Percentiles rank a stretch among this genome's conserved stretches.
phyloP scores from a whole-genome alignment of 1,140 invertebrate species.

The Akabosia matsudoensis region DNA sequence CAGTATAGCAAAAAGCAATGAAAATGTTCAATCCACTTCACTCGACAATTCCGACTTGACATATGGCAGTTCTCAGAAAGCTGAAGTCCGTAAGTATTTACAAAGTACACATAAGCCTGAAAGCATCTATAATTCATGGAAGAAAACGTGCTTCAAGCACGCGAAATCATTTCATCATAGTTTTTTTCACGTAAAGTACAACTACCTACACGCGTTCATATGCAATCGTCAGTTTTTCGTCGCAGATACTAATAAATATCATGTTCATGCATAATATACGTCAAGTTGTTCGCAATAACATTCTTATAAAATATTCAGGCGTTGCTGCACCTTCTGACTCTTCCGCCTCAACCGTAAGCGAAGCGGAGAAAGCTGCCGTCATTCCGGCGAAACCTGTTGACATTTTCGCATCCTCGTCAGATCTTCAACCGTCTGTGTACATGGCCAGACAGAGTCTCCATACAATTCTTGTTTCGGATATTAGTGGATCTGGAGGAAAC shows the following conservation, averaged over 20 bases:
- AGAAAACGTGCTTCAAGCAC: background rate
- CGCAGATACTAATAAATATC: too few relatives aligned
- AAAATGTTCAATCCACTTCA: background rate
- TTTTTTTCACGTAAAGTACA: background rate
- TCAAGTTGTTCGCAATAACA: background rate
- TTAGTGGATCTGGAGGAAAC: background rate
- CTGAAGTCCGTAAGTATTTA: constrained; percentile 7
- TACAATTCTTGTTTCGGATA: background rate
- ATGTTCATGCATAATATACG: background rate
- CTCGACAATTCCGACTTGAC: background rate
- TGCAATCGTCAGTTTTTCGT: background rate
- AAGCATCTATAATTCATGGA: background rate
- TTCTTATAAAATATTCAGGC: constrained; percentile 6
- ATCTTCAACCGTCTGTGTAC: constrained; percentile 11
- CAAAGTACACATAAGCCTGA: background rate
- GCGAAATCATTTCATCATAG: background rate
- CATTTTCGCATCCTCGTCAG: background rate
- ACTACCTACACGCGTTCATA: background rate
- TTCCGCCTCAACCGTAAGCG: background rate
- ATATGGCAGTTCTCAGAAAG: background rate
- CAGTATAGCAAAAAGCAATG: background rate
- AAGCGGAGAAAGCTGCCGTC: background rate
- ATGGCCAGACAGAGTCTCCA: background rate
- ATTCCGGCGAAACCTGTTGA: constrained; percentile 6
- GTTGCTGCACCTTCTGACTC: background rate